Conservation (phyloP, 92 coral and sea anemone species). For the Pocillopora meandrina region DNA sequence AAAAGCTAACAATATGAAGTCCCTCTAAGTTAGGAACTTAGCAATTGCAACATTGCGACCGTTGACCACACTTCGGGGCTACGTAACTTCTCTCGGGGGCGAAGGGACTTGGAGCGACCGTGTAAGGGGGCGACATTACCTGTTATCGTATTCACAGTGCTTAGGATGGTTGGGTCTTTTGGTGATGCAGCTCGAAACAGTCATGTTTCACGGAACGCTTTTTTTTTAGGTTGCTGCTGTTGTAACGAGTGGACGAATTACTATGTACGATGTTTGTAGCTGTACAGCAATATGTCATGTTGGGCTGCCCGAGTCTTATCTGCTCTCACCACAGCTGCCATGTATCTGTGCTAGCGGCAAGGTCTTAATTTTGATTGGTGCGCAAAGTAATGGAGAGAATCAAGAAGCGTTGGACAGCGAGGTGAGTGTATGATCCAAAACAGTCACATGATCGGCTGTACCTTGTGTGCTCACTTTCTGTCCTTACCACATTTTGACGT, state of each 20-base stretch:
- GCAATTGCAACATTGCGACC: no score
- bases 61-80: no score
- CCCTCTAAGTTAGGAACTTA: no score
- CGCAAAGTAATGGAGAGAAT: conserved; percentile 17
- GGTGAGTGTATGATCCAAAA: background rate
- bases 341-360: conserved; percentile 71
- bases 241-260: conserved; percentile 61
- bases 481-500: no score
- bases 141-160: no score
- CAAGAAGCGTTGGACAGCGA: conserved; percentile 33
- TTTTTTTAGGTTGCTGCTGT: conserved; percentile 56
- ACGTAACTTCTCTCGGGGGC: no score
- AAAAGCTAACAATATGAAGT: no score
- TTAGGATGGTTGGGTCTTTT: no score
- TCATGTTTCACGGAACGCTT: background rate
- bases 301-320: conserved; percentile 58
- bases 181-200: no score
- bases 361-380: conserved; percentile 55
- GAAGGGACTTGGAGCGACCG: no score
- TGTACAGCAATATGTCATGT: conserved; percentile 77
- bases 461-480: no score
- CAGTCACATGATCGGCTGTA: background rate
- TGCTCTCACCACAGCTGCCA: conserved; percentile 36
- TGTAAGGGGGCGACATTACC: no score
- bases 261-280: conserved; percentile 65